Base-by-base conservation (phyloP, 2,113 vertebrate species). In the Ceratotherium simum region DNA sequence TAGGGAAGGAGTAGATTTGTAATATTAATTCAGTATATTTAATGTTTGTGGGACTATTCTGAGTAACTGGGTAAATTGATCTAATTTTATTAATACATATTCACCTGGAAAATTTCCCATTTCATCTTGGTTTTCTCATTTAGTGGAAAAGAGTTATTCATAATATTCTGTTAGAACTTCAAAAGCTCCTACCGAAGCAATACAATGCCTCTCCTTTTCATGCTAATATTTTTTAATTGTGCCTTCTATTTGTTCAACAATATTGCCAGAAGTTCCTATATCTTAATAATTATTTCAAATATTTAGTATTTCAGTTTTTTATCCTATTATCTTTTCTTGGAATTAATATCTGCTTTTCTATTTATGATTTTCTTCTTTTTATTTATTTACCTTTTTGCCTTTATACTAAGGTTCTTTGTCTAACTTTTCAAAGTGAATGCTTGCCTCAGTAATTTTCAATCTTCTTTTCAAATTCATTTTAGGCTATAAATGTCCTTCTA, bases 401-500 rank as follows among this genome's bases (percentile, higher is more conserved):
- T 76, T 64, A 93, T 62, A 67, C 20, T 85, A 82, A 96, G 36
- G 8, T 62, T 83, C 27, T 92, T 67, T 67, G 31, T 75, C 23
- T 76, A 60, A 46, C 14, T 73, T 79, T 93, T 88, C n/a, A 60
- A 93, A 67, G 23, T 83, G 39, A 95, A 92, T 81, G 17, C 25
- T 90, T 69, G 8, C 3, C 36, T 92, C 73, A 86, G 20, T 72
- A 72, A 92, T 86, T 87, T 97, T 90, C 46, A 82, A 6, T 60
- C 29, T 62, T 92, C 56, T 83, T 83, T 84, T 79, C 46, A 96
- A 80, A 91, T 91, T 96, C 25, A 88, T 84, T 83, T 92, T 64
- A 92, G 18, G 2, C 54, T 79, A 67, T 54, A 65, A 78, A 83
- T 27, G 29, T 29, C 36, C 51, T 92, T 58, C 51, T 73, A 73